Evolutionary conservation across 1,140 invertebrate species (phyloP).

Genomic region (Diachasma alloeum): DNA sequence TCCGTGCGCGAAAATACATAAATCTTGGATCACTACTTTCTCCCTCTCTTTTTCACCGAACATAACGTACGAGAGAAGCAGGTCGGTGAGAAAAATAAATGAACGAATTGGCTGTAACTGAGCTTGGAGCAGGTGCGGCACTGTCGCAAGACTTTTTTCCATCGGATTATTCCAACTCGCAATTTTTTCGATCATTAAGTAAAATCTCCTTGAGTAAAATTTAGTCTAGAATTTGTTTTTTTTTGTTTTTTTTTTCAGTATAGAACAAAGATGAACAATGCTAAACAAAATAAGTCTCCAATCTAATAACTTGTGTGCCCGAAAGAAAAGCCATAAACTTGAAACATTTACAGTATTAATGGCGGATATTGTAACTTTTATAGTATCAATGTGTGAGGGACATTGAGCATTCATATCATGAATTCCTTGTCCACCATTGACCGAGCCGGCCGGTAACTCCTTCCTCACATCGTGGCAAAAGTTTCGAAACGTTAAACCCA

Average conservation of each 20-base stretch:
- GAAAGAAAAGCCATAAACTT: too few relatives aligned
- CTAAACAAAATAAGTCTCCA: too few relatives aligned
- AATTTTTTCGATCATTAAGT: not conserved
- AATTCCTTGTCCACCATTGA: not conserved
- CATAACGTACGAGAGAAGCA: slow-evolving; percentile 34
- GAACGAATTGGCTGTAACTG: slow-evolving; percentile 12
- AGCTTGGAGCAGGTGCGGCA: not conserved
- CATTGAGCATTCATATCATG: not conserved
- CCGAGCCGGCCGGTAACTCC: not conserved
- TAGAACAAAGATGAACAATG: too few relatives aligned
- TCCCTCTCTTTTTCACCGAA: not conserved
- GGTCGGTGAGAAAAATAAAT: slow-evolving; percentile 35
- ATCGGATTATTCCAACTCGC: not conserved
- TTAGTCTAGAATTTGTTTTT: too few relatives aligned
- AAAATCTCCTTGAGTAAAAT: not conserved
- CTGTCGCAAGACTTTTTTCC: not conserved
- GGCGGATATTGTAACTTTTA: not conserved
- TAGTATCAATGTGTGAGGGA: not conserved
- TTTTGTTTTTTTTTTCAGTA: too few relatives aligned
- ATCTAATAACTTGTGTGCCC: too few relatives aligned
- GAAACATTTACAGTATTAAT: not conserved
- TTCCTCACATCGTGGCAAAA: not conserved
- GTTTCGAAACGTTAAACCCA: not conserved
- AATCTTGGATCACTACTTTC: slow-evolving; percentile 38
- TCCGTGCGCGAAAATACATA: slow-evolving; percentile 52